Base-by-base conservation (phyloP, 1,140 invertebrate species). In the Babylonia areolata region DNA sequence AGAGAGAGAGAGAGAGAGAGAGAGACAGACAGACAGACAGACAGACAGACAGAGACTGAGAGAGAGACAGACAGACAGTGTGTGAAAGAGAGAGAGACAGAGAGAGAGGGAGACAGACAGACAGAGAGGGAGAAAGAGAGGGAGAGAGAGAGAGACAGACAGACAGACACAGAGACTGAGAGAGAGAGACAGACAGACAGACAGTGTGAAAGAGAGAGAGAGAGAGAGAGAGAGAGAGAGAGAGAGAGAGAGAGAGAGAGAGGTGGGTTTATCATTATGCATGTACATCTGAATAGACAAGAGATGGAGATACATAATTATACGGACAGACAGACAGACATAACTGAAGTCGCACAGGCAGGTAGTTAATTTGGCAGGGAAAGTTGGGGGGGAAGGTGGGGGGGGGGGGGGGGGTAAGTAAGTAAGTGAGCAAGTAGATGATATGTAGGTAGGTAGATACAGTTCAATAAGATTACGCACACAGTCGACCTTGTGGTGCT, bases 1-100 rank as follows among this genome's bases (percentile, higher is more conserved):
- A n/a, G n/a, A n/a, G n/a, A n/a, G n/a, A n/a, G n/a, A n/a, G 31
- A 73, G 71, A 73, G 71, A 73, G 71, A 73, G 71, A 73, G 71
- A 73, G 31, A 73, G 71, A 73, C 31, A 73, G 71, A 35, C 31
- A 73, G 71, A 73, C 31, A 73, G 35, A 33, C 9, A 35, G 71
- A 73, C 11, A 73, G 71, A 11, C 3, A 20, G 69, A 37, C 11
- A 33, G 31, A 73, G 71, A 33, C 11, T 15, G 31, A 37, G 71
- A 73, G 71, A 73, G 35, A 73, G 71, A 73, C 31, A 73, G 71
- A 73, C 28, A 35, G 20, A 35, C 28, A 35, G 69, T 5, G 69
- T 5, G 69, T 5, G 20, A 17, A 31, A 17, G 69, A 73, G 33
- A 17, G 69, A 35, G 33, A 73, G 31, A 73, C 3, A 35, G 20